Evolutionary conservation across 2,113 vertebrate genomes (phyloP).

Genomic region (Corydoras maculifer): DNA sequence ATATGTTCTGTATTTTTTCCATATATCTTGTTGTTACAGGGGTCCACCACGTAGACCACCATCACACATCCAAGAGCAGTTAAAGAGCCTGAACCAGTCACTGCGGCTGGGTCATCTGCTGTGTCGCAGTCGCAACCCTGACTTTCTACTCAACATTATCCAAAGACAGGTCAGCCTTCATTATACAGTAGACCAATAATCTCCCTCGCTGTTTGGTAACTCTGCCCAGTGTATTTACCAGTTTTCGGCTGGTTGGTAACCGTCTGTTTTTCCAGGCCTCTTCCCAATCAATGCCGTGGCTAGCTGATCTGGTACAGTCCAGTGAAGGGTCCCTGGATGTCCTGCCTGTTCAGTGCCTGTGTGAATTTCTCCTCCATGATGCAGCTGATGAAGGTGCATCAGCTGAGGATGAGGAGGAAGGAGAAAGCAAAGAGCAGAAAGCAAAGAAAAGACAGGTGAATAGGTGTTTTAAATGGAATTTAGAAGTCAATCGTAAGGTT

Average conservation of each 20-base stretch:
- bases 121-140: slow-evolving; percentile 88
- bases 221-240: no score
- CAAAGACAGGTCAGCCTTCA: slow-evolving; percentile 82
- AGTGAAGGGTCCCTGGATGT: slow-evolving; percentile 95
- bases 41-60: slow-evolving; percentile 90
- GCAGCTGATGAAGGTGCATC: slow-evolving; percentile 77
- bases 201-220: no score
- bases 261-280: slow-evolving; percentile 72
- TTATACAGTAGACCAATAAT: no score
- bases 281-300: slow-evolving; percentile 97
- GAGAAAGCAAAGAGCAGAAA: slow-evolving; percentile 90
- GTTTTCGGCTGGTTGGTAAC: background rate
- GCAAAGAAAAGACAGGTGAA: slow-evolving; percentile 85
- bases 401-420: slow-evolving; percentile 85
- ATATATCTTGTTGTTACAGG: slow-evolving; percentile 52
- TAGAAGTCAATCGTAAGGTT: no score
- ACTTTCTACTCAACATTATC: slow-evolving; percentile 96
- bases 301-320: slow-evolving; percentile 95
- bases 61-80: slow-evolving; percentile 84
- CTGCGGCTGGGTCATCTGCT: slow-evolving; percentile 90
- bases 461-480: no score
- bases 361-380: slow-evolving; percentile 93
- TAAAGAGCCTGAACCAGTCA: slow-evolving; percentile 89
- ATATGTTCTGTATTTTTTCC: background rate
- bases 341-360: slow-evolving; percentile 93